Evolutionary conservation across 2,888 invertebrate genomes (phyloP), one percentile per base, ranked within the genome.

Genomic region (Harpalus rufipes): DNA sequence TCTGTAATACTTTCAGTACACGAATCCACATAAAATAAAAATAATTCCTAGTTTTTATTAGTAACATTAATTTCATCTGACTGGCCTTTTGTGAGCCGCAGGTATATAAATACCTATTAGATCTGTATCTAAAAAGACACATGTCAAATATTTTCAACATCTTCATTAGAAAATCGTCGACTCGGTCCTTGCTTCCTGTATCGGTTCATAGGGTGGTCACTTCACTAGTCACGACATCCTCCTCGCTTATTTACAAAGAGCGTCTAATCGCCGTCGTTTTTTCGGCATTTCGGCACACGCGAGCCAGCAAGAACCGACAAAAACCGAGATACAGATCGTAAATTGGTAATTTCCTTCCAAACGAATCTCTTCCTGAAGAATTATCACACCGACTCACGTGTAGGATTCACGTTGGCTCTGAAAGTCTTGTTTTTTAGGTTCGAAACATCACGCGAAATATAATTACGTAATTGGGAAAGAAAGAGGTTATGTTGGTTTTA

Each of bases 111-210:
- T 39, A 68, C n/a, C 68, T 32, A 81, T 63, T 39, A 61, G 81
- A 81, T 81, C 65, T 2, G n/a, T 81, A 81, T 81, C 81, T 81
- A 7, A 21, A 59, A 51, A 80, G 79, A 80, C 81, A 81, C 65
- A 18, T 81, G 81, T 81, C 65, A 81, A 81, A 18, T 21, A 63
- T 81, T 81, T 63, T 51, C 81, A 81, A 81, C 81, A 81, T 81
- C 81, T 81, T 81, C 63, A 81, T 81, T 81, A 81, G 63, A 81
- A 65, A 81, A 80, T 61, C 39, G 58, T 25, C 32, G 68, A 39
- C 32, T 56, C 39, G 39, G 44, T 72, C n/a, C 32, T 76, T 10
- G 74, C 16, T 76, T 76, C 74, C 74, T 76, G 74, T 76, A 44
- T 76, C 74, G 14, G 68, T 68, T 32, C 44, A 51, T 74, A 21